Evolutionary conservation across 64 coral and sea anemone genomes (phyloP).

Genomic region (Astreopora myriophthalma): DNA sequence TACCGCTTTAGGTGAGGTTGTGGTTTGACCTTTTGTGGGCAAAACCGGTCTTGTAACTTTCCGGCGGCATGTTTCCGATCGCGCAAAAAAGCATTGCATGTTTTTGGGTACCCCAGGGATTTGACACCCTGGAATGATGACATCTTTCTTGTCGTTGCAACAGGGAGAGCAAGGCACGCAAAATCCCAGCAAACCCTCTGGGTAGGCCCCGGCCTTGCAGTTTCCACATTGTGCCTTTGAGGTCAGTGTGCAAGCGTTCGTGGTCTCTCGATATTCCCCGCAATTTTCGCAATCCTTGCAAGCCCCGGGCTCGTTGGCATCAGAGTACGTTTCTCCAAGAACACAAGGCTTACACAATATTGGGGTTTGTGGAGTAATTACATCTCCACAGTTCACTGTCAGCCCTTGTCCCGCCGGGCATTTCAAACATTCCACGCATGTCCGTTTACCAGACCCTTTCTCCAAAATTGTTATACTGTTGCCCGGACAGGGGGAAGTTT

Average conservation of each 20-base stretch:
- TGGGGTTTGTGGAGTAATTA: neutral
- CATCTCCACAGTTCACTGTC: conserved; percentile 12
- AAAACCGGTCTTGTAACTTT: neutral
- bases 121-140: neutral
- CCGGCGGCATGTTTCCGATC: neutral
- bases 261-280: neutral
- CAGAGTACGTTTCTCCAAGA: conserved; percentile 41
- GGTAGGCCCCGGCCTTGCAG: conserved; percentile 5
- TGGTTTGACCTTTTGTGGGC: neutral
- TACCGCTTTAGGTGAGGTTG: neutral
- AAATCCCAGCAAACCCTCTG: neutral
- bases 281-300: conserved; percentile 40
- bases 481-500: neutral
- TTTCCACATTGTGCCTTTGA: conserved; percentile 23
- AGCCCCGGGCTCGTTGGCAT: neutral
- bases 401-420: conserved; percentile 20
- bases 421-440: neutral
- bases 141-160: conserved; percentile 37
- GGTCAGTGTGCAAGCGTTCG: neutral
- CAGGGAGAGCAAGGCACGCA: conserved; percentile 54
- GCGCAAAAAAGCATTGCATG: neutral
- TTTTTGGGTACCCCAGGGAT: neutral
- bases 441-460: neutral
- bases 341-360: conserved; percentile 14
- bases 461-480: neutral